Evolutionary conservation across 2,113 vertebrate genomes (phyloP).

Genomic region (cat (Felis catus)): F.catus_Fca126_mat1.0 CM031418.1:131756501-131757000

Average conservation of each 20-base stretch:
- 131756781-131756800: background rate
- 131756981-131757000: background rate
- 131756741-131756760: background rate
- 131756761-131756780: rapidly evolving
- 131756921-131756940: background rate
- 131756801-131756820: background rate
- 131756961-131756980: background rate
- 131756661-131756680: background rate
- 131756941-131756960: background rate
- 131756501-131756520: rapidly evolving
- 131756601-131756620: background rate
- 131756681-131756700: rapidly evolving
- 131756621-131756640: background rate
- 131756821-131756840: background rate
- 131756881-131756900: background rate
- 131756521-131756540: background rate
- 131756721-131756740: background rate
- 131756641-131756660: background rate
- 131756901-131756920: rapidly evolving
- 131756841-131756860: background rate
- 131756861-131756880: background rate
- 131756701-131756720: background rate
- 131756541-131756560: background rate
- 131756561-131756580: rapidly evolving
- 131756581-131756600: background rate